Conservation (phyloP, 2,113 vertebrate genomes). For the Sisor rabdophorus region DNA sequence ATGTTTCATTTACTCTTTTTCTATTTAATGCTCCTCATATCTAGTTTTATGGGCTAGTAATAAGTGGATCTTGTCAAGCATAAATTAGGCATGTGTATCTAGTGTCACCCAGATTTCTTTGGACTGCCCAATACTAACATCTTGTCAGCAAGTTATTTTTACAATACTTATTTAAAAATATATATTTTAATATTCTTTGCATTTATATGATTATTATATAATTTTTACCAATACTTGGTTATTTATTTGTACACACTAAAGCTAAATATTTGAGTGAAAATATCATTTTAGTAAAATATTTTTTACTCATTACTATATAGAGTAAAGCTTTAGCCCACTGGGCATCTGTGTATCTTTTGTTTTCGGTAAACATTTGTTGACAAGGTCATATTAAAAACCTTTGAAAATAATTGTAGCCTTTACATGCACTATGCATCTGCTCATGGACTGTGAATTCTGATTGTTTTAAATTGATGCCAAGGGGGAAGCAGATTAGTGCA, state of each 20-base stretch:
- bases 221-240: not conserved
- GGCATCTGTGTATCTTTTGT: conserved; percentile 23
- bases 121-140: conserved; percentile 18
- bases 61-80: not conserved
- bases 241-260: conserved; percentile 4
- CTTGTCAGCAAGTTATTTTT: conserved; percentile 32
- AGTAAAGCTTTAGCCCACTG: conserved; percentile 2
- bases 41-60: too few species aligned
- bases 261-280: conserved; percentile 8
- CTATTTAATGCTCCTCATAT: not conserved
- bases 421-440: conserved; percentile 36
- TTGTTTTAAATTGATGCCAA: too few species aligned
- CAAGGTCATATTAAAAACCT: too few species aligned
- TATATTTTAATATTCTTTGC: too few species aligned
- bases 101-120: too few species aligned
- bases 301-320: conserved; percentile 4
- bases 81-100: not conserved
- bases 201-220: not conserved
- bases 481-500: too few species aligned
- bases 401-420: conserved; percentile 47
- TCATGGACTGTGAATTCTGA: not conserved
- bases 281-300: not conserved
- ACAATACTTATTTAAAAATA: not conserved
- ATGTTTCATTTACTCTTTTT: not conserved
- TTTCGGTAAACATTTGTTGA: conserved; percentile 34